These are phyloP conservation scores for Vidua macroura DNA, from an alignment of 2,113 vertebrate genomes.

Conservation along the genomic window DNA sequence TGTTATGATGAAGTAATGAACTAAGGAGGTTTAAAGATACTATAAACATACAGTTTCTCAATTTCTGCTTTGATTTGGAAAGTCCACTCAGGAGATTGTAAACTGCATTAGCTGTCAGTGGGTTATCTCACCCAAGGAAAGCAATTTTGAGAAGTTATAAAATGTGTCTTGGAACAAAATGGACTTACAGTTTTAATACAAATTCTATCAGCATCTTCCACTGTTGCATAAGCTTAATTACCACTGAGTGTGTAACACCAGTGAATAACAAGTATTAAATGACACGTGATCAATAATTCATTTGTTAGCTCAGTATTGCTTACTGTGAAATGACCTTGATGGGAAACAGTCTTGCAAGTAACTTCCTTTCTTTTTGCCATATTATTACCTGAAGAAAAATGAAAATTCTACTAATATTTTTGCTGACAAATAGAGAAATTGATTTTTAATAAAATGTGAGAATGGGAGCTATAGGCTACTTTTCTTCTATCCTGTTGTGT, in stretches of 20 bases:
- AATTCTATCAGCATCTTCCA: conserved; percentile 17
- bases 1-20: not conserved
- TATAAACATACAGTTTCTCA: not conserved
- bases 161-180: not conserved
- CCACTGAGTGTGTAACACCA: conserved; percentile 24
- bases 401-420: not conserved
- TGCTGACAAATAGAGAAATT: not conserved
- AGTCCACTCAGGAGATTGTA: not conserved
- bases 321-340: conserved; percentile 44
- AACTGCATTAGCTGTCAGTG: not conserved
- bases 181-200: conserved; percentile 22
- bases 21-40: not conserved
- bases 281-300: conserved; percentile 64
- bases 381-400: not conserved
- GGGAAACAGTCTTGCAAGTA: not conserved
- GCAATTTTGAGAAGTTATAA: conserved; percentile 17
- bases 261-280: conserved; percentile 56
- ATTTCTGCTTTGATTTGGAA: conserved; percentile 19
- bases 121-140: not conserved
- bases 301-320: conserved; percentile 42
- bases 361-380: not conserved
- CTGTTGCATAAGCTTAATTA: conserved; percentile 63
- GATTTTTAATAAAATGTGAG: not conserved
- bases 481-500: not conserved
- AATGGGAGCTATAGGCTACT: not conserved